Conservation (phyloP, 2,113 vertebrate genomes). For the Boleophthalmus pectinirostris region DNA sequence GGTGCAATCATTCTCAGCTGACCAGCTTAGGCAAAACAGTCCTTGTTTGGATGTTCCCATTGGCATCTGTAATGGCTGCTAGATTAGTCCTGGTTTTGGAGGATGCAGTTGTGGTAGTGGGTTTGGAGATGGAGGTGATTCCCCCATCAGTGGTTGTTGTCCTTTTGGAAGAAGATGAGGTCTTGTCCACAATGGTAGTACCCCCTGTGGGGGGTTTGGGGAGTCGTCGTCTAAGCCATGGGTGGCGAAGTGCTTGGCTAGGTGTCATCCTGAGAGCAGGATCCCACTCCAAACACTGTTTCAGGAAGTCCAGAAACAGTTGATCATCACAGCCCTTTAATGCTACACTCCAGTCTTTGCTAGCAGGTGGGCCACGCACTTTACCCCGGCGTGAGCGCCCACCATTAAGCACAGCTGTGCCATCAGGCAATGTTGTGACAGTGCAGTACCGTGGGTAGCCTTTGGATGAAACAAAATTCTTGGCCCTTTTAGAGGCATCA, state of each 20-base stretch:
- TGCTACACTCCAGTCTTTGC: conserved; percentile 90
- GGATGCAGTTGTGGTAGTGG: conserved; percentile 84
- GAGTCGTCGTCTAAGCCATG: conserved; percentile 92
- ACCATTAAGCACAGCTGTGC: conserved; percentile 86
- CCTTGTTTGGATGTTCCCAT: conserved; percentile 97
- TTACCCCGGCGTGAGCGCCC: conserved; percentile 96
- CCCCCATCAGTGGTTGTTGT: conserved; percentile 62
- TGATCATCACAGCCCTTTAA: conserved; percentile 96
- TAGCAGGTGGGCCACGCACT: conserved; percentile 88
- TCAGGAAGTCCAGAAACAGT: conserved; percentile 96
- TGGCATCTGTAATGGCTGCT: conserved; percentile 94
- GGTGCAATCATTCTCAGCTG: conserved; percentile 79
- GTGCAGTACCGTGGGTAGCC: conserved; percentile 96
- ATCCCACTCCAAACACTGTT: conserved; percentile 99
- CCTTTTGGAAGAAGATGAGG: conserved; percentile 79
- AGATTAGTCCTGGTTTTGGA: conserved; percentile 97
- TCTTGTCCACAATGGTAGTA: conserved; percentile 79
- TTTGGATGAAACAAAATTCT: conserved; percentile 98
- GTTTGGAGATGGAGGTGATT: conserved; percentile 94
- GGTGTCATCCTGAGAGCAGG: conserved; percentile 90
- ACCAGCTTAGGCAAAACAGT: conserved; percentile 98
- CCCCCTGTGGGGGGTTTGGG: conserved; percentile 86
- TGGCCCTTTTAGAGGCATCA: conserved; percentile 93
- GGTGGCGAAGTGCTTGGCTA: conserved; percentile 91
- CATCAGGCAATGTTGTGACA: conserved; percentile 89